A percentile compares a stretch with the other conserved stretches of the same genome.
phyloP scores from a whole-genome alignment of 2,113 vertebrate species.

The Epinephelus fuscoguttatus region DNA sequence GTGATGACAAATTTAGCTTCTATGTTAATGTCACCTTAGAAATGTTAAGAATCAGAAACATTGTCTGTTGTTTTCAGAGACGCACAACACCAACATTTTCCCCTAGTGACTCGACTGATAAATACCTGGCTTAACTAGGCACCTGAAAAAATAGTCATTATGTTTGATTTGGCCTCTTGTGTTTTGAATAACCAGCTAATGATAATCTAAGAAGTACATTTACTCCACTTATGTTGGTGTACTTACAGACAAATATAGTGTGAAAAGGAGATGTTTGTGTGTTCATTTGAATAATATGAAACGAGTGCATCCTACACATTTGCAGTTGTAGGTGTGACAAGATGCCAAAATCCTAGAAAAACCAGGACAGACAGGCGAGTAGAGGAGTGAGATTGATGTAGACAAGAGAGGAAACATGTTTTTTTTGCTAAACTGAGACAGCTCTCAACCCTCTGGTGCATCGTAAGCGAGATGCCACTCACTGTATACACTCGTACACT shows the following conservation, averaged over 20 bases:
- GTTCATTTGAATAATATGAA: neutral
- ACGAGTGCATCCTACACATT: slow-evolving; percentile 1
- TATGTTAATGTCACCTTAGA: too few relatives aligned
- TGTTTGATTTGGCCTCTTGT: slow-evolving; percentile 5
- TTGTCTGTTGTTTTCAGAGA: too few relatives aligned
- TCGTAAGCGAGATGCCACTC: slow-evolving; percentile 14
- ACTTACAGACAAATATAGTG: neutral
- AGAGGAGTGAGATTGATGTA: slow-evolving; percentile 16
- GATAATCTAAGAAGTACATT: neutral
- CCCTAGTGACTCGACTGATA: neutral
- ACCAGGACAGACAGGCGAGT: neutral
- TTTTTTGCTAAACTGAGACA: slow-evolving; percentile 3
- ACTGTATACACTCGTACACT: neutral
- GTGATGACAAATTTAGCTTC: too few relatives aligned
- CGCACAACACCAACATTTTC: too few relatives aligned
- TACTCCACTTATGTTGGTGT: neutral
- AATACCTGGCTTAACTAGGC: neutral
- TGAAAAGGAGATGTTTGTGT: neutral
- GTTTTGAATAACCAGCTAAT: neutral
- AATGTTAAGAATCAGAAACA: too few relatives aligned
- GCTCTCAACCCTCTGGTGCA: slow-evolving; percentile 14
- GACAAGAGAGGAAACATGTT: slow-evolving; percentile 14
- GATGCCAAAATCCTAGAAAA: slow-evolving; percentile 5
- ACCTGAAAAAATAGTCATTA: neutral
- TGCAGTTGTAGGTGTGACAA: slow-evolving; percentile 19